Percentiles rank a stretch among this genome's conserved stretches.
Evolutionary conservation across 1,140 invertebrate species (phyloP).

Genomic region (Atta texana): DNA sequence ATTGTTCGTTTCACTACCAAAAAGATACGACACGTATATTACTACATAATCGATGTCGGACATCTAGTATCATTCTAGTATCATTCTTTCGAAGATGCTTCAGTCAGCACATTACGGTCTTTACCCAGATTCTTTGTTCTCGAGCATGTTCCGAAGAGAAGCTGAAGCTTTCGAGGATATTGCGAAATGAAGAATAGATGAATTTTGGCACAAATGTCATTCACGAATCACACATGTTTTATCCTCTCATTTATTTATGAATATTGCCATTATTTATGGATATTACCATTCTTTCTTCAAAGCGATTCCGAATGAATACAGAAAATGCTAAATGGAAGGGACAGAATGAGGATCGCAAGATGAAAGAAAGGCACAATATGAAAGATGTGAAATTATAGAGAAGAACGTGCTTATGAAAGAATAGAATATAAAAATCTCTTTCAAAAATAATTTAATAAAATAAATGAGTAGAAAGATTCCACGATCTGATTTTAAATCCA

Average conservation of each 20-base stretch:
- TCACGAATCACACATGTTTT: conserved; percentile 10
- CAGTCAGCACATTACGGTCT: conserved; percentile 74
- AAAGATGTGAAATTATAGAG: conserved; percentile 14
- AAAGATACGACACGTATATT: conserved; percentile 81
- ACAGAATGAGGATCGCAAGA: neutral
- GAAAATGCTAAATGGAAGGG: neutral
- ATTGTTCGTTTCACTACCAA: conserved; percentile 75
- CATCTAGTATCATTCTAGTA: conserved; percentile 79
- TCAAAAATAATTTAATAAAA: neutral
- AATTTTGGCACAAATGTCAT: neutral
- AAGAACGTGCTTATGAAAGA: neutral
- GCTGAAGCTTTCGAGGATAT: neutral
- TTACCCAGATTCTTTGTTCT: conserved; percentile 78
- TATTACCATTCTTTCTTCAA: conserved; percentile 12
- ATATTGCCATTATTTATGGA: conserved; percentile 3
- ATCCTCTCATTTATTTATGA: conserved; percentile 3
- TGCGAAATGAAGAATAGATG: conserved; percentile 10
- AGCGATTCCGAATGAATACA: neutral
- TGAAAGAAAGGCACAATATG: neutral
- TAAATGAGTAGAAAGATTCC: neutral
- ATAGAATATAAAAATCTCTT: neutral
- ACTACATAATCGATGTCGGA: conserved; percentile 82
- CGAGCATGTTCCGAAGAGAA: conserved; percentile 74
- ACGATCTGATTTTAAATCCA: neutral
- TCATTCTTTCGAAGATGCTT: conserved; percentile 68